phyloP scores from a whole-genome alignment of 2,797 vertebrate species.

The Gallinago stenura region DNA sequence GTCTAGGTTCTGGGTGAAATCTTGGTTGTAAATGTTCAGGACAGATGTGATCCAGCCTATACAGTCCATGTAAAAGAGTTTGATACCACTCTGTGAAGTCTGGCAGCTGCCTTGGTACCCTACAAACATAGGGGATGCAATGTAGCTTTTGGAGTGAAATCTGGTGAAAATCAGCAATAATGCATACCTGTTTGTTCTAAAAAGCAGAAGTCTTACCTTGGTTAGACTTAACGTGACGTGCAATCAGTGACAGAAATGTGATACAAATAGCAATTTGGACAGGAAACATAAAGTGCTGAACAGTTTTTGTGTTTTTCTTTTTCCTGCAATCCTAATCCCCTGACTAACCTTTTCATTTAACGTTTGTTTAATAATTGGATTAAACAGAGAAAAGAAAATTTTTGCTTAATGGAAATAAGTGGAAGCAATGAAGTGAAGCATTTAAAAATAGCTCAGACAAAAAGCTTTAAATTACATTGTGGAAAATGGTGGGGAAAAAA shows the following conservation, averaged over 20 bases:
- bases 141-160: neutral
- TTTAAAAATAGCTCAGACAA: neutral
- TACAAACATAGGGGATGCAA: neutral
- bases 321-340: neutral
- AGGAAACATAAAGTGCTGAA: neutral
- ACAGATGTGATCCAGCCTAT: accelerated
- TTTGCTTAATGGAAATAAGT: neutral
- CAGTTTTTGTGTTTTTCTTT: neutral
- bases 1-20: neutral
- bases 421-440: constrained; percentile 10
- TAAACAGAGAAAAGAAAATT: neutral
- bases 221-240: neutral
- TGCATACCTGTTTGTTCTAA: neutral
- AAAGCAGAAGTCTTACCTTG: neutral
- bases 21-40: accelerated
- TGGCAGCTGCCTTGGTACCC: neutral
- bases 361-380: constrained; percentile 11
- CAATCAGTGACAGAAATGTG: neutral
- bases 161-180: neutral
- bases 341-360: constrained; percentile 14
- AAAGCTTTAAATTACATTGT: neutral
- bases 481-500: neutral
- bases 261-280: neutral
- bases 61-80: neutral
- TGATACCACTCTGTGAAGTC: neutral